Percentiles rank a stretch among this genome's conserved stretches.
Conservation (phyloP, 2,113 vertebrate genomes). For the Pollimyrus isidori region DNA sequence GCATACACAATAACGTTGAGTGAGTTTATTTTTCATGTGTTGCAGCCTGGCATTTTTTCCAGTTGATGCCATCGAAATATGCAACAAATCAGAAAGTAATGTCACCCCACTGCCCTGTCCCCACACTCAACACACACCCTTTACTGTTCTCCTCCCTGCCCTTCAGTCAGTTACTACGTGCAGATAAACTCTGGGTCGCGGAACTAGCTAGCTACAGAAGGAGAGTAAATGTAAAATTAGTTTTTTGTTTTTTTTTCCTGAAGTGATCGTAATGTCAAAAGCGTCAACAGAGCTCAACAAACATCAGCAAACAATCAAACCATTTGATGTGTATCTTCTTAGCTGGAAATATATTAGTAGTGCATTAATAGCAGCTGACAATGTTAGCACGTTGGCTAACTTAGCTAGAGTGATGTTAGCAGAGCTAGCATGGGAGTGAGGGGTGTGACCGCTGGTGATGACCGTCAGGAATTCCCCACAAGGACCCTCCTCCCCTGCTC, state of each 20-base stretch:
- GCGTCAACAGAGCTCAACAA: too few species aligned
- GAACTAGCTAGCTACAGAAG: background rate
- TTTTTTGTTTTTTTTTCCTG: background rate
- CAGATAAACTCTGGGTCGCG: background rate
- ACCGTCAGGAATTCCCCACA: too few species aligned
- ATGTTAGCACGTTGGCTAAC: too few species aligned
- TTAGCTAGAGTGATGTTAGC: too few species aligned
- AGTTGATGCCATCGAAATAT: background rate
- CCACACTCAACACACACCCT: background rate
- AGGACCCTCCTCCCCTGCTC: too few species aligned
- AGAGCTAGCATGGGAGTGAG: too few species aligned
- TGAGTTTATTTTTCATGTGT: background rate
- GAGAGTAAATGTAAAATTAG: background rate
- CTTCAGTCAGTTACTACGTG: background rate
- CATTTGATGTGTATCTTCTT: too few species aligned
- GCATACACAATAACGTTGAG: background rate
- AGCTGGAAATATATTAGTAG: too few species aligned
- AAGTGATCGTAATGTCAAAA: too few species aligned
- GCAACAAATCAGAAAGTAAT: background rate
- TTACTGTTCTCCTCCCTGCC: background rate
- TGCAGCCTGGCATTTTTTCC: background rate
- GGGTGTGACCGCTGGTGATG: too few species aligned
- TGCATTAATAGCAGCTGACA: too few species aligned
- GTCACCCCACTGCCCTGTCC: background rate
- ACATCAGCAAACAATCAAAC: too few species aligned